Base-by-base conservation (phyloP, 2,797 vertebrate genomes). In the Danio choprae region DNA sequence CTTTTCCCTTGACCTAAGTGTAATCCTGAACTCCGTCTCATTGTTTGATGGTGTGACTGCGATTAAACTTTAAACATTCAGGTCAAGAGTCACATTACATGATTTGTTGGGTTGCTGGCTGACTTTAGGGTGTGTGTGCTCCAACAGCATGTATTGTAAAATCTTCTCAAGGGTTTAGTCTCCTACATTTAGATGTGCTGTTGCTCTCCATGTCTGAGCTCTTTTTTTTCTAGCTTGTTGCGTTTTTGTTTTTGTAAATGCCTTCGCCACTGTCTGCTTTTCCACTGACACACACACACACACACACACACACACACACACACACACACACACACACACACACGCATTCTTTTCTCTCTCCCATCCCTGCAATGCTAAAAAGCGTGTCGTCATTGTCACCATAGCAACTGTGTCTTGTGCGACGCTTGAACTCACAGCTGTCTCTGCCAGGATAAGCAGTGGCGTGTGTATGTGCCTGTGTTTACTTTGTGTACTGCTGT, bases 331-430 rank as follows among this genome's bases (percentile, higher is more conserved):
- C 58, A 48, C 71, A 46, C 60, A 73, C 62, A 56, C 56, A 50
- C 7, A 59, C 59, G 16, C 75, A 79, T 73, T 74, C 71, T 88
- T 85, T 86, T 82, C 78, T 77, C 79, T 83, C 78, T 80, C 78
- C 63, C 82, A 72, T 90, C 81, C 81, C 84, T 83, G 88, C 89
- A 89, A 90, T 91, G 88, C 87, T 90, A 90, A 87, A 91, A 92
- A 90, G 89, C 89, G 88, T 89, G 86, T 88, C 88, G 86, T 91
- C 88, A 81, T 84, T 74, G 79, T 94, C 82, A 72, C 92, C 91
- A 93, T 93, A 90, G 92, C 88, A 94, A 94, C 93, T 91, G 90
- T 91, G 90, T 90, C 88, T 85, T 89, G 85, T 86, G 86, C 88
- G 87, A 90, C 86, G 86, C 87, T 83, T 81, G 87, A 83, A 91